Evolutionary conservation across 2,113 vertebrate species (phyloP).

Genomic region (Cololabis saira): DNA sequence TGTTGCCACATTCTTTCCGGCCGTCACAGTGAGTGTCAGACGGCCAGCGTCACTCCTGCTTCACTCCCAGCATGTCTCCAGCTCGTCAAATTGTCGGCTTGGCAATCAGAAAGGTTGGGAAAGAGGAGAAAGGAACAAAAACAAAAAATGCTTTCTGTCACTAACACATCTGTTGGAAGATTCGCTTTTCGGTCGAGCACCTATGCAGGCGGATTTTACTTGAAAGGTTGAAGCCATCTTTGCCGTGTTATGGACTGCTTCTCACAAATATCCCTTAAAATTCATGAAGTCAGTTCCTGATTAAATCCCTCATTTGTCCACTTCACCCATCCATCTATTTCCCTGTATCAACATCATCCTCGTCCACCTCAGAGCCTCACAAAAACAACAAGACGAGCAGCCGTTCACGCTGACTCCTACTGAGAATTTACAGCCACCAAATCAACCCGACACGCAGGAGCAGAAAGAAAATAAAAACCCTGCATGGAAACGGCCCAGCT

Average conservation of each 20-base stretch:
- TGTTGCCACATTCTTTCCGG: conserved; percentile 11
- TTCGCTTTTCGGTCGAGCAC: neutral
- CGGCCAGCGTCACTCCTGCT: neutral
- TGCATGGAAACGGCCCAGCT: too few relatives aligned
- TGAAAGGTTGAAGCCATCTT: neutral
- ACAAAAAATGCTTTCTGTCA: neutral
- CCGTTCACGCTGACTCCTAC: too few relatives aligned
- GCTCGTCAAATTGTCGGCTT: neutral
- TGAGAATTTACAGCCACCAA: too few relatives aligned
- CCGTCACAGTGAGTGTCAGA: neutral
- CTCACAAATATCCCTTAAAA: neutral
- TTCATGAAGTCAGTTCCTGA: neutral
- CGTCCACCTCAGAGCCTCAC: too few relatives aligned
- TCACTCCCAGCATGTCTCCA: neutral
- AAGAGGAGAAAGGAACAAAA: neutral
- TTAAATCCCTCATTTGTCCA: too few relatives aligned
- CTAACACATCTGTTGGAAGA: neutral
- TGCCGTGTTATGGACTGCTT: neutral
- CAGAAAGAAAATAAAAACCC: too few relatives aligned
- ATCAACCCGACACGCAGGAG: too few relatives aligned
- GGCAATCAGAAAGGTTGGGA: conserved; percentile 18
- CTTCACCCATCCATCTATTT: too few relatives aligned
- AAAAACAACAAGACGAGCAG: too few relatives aligned
- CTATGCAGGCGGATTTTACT: neutral
- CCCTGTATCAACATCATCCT: too few relatives aligned